Evolutionary conservation across 2,113 vertebrate species (phyloP), one percentile per base, ranked within the genome.

Genomic region (Arvicanthis niloticus): DNA sequence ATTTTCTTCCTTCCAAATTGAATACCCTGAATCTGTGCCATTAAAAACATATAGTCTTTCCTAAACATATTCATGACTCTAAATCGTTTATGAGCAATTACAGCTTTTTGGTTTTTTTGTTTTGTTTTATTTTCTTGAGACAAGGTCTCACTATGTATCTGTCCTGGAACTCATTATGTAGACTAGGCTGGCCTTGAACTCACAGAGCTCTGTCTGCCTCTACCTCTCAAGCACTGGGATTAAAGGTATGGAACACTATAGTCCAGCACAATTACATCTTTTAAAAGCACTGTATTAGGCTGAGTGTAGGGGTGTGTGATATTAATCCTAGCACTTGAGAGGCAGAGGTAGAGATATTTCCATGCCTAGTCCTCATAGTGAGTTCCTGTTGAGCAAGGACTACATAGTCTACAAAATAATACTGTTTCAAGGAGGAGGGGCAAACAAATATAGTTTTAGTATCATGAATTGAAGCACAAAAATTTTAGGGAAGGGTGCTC

Each of bases 401-500:
- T 53, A 22, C 31, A 58, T 26, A 48, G 22, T 60, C 12, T 82
- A 60, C 22, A 40, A 29, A 81, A 40, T 40, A 60, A 82, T 22
- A 40, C 56, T 82, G 53, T 82, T 60, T 82, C 80, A 40, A 29
- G 15, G 48, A 3, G 21, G 1, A 13, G 34, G 7, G 40, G 1
- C 9, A 40, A 73, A 73, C 70, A 40, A 73, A 73, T 21, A 60
- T 19, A 15, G 48, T 89, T 17, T 65, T 51, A 91, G 22, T 37
- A 19, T 60, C 42, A 51, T 84, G 86, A 92, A 15, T 37, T 94
- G 68, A 89, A 94, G 37, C 12, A 22, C 22, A 91, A 88, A 91
- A 75, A 68, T 91, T 91, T 91, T 91, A 34, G 42, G 68, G 76
- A 88, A 94, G 3, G 8, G 4, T 4, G 4, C 56, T 65, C 5